phyloP scores from a whole-genome alignment of 2,113 vertebrate genomes.

The Haliaeetus leucogaster region DNA sequence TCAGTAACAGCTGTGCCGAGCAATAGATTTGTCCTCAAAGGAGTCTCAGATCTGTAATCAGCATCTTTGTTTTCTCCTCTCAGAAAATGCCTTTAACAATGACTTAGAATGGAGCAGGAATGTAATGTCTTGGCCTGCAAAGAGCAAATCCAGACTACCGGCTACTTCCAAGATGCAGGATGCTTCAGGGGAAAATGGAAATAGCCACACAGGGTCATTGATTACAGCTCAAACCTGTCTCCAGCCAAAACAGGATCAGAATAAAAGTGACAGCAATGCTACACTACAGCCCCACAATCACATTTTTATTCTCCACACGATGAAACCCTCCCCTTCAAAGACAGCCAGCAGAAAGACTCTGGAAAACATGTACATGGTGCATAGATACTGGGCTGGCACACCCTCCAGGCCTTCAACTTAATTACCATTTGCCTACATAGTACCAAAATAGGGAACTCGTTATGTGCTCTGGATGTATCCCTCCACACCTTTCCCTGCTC shows the following conservation, averaged over 20 bases:
- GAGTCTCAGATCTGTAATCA: neutral
- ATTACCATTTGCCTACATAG: neutral
- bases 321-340: neutral
- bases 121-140: neutral
- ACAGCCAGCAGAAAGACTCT: neutral
- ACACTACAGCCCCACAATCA: neutral
- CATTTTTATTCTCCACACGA: neutral
- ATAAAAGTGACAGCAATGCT: neutral
- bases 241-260: neutral
- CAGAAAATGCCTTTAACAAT: neutral
- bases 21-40: neutral
- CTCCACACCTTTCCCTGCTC: neutral
- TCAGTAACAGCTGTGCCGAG: neutral
- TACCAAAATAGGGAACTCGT: neutral
- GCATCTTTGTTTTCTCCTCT: neutral
- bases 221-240: neutral
- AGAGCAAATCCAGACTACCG: neutral
- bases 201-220: neutral
- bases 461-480: fast-evolving
- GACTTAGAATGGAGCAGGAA: neutral
- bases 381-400: neutral
- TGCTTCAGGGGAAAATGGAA: neutral
- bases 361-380: neutral
- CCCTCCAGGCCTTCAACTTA: neutral
- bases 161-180: neutral